Base-by-base conservation (phyloP, 2,888 invertebrate genomes). In the Dynastes grantii region DNA sequence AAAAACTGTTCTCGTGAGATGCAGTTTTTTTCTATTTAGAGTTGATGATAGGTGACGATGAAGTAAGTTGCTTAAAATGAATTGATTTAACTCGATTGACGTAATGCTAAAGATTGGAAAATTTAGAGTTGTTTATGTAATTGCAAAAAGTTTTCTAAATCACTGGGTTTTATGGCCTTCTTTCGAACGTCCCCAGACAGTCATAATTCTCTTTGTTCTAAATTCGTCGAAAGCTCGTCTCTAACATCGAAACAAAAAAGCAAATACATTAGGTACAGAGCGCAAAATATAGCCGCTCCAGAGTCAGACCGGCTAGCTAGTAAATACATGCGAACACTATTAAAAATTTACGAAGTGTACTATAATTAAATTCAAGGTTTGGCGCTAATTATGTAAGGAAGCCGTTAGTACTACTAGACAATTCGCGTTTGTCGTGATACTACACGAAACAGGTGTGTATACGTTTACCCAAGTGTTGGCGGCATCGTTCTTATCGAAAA, bases 351-450 rank as follows among this genome's bases (percentile, higher is more conserved):
- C 63, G 27, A 63, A 67, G 40, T 64, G 0, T 64, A n/a, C 67
- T 49, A 67, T 67, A 67, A 67, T 67, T 45, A 67, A 22, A 67
- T 67, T 67, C 67, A 67, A 67, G 67, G 67, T 45, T 67, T 16
- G 45, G 2, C 27, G 45, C 22, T 45, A 49, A 67, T 67, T 67
- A 67, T 22, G 45, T 45, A 49, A 67, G 67, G 67, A 67, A 67
- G 67, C 67, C 45, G 67, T 67, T 67, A 32, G 29, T 9, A 67
- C 40, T 37, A n/a, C 64, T 64, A 64, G 64, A 32, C 55, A 55
- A 32, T 13, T 6, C 29, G 45, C 8, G 11, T 45, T 45, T 32
- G 29, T 29, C 32, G 63, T 63, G 29, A 63, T 63, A 27, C 32
- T 63, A 63, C 32, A 63, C 29, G 63, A 63, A 63, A 29, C 63